phyloP scores from a whole-genome alignment of 2,888 invertebrate species.

The Barypeithes pellucidus region DNA sequence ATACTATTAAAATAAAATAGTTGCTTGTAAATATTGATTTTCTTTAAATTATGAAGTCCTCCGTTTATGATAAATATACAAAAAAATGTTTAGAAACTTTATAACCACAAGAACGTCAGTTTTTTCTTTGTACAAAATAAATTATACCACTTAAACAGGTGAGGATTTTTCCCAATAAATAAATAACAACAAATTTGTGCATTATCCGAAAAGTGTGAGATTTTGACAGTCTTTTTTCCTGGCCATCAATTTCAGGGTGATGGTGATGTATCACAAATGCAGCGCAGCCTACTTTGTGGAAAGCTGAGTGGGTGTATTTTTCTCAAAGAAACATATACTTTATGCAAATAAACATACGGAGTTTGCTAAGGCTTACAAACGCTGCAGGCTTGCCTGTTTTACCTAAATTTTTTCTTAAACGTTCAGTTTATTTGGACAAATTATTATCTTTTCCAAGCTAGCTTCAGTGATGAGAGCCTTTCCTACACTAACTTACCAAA shows the following conservation, averaged over 20 bases:
- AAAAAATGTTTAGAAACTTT: too few species aligned
- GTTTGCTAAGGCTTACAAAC: slow-evolving; percentile 18
- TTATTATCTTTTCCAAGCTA: too few species aligned
- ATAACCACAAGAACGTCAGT: too few species aligned
- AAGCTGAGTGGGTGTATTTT: slow-evolving; percentile 70
- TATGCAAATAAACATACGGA: slow-evolving; percentile 69
- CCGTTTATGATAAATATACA: too few species aligned
- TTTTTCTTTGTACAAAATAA: slow-evolving; percentile 26
- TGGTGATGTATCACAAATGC: slow-evolving; percentile 65
- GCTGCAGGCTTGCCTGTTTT: slow-evolving; percentile 20
- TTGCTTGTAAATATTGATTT: too few species aligned
- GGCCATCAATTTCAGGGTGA: slow-evolving; percentile 68
- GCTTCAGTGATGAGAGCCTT: too few species aligned
- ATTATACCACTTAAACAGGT: slow-evolving; percentile 31
- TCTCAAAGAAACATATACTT: slow-evolving; percentile 66
- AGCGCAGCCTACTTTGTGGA: slow-evolving; percentile 63
- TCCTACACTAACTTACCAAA: too few species aligned
- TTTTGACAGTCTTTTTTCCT: slow-evolving; percentile 69
- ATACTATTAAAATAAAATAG: too few species aligned
- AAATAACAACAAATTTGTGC: slow-evolving; percentile 55
- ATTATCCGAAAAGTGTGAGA: slow-evolving; percentile 64
- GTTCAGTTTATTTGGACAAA: too few species aligned
- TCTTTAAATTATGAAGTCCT: too few species aligned
- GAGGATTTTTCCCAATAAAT: slow-evolving; percentile 42
- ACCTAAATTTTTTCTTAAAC: too few species aligned